A percentile compares a stretch with the other conserved stretches of the same genome.
These are phyloP conservation scores for Salvelinus fontinalis DNA, from an alignment of 2,113 vertebrate species.

Conservation along the genomic window DNA sequence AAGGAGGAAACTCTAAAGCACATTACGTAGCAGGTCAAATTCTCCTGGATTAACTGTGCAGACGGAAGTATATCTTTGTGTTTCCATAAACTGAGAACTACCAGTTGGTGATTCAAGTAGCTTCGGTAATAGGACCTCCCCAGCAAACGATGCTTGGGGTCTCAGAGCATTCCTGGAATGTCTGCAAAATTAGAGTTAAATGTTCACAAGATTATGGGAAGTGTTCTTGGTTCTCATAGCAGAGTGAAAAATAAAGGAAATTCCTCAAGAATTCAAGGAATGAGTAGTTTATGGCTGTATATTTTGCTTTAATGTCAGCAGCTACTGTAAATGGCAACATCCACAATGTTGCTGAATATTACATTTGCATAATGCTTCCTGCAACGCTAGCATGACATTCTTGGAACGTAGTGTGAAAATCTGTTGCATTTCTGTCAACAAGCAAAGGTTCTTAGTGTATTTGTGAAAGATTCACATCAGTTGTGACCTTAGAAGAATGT, in stretches of 20 bases:
- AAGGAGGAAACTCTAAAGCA: constrained; percentile 15
- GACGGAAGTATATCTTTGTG: constrained; percentile 13
- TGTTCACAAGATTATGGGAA: no score
- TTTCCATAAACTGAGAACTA: constrained; percentile 25
- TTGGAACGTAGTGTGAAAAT: neutral
- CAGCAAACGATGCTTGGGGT: neutral
- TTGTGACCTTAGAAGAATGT: neutral
- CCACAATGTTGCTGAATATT: neutral
- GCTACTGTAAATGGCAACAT: neutral
- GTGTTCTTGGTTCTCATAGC: no score
- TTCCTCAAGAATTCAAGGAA: no score
- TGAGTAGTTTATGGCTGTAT: no score
- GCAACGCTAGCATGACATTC: constrained; percentile 26
- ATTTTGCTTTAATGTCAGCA: neutral
- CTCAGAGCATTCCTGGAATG: no score
- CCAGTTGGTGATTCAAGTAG: constrained; percentile 36
- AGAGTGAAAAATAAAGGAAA: no score
- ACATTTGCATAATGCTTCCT: constrained; percentile 26
- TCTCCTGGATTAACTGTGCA: constrained; percentile 46
- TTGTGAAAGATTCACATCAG: neutral
- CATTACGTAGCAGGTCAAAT: constrained; percentile 48
- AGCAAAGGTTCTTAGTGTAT: neutral
- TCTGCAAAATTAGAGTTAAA: no score
- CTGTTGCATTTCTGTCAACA: neutral
- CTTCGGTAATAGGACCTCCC: constrained; percentile 21